Conservation (phyloP, 2,888 invertebrate genomes). For the Piscicola geometra region DNA sequence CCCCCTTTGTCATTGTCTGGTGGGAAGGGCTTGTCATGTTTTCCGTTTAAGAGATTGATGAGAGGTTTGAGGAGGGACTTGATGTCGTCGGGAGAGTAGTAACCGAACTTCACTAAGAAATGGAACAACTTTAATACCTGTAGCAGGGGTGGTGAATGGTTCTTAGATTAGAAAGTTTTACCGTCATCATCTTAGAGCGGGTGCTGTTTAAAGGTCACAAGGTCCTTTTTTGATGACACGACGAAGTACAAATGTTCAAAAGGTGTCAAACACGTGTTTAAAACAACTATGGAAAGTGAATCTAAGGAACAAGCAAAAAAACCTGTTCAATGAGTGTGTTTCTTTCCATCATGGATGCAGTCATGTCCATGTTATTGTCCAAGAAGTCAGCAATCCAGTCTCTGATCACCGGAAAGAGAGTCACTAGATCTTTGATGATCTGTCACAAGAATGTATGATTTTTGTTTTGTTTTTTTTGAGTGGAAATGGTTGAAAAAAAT, state of each 20-base stretch:
- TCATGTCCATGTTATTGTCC: slow-evolving; percentile 54
- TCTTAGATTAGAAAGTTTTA: no score
- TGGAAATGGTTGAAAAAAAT: no score
- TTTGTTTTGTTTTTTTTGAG: no score
- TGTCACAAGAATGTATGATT: slow-evolving; percentile 23
- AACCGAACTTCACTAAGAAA: slow-evolving; percentile 46
- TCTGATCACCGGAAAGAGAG: slow-evolving; percentile 53
- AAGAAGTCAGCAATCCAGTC: slow-evolving; percentile 56
- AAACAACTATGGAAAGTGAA: background rate
- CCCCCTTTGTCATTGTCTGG: slow-evolving; percentile 44
- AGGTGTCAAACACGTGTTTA: background rate
- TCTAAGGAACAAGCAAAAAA: background rate
- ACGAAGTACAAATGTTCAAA: background rate
- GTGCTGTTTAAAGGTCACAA: background rate
- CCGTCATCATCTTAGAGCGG: no score
- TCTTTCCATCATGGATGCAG: slow-evolving; percentile 51
- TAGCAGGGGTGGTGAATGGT: no score
- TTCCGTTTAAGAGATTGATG: slow-evolving; percentile 47
- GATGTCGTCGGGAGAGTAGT: slow-evolving; percentile 47
- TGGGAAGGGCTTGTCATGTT: slow-evolving; percentile 46
- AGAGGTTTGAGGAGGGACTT: slow-evolving; percentile 45
- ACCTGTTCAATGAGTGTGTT: slow-evolving; percentile 56
- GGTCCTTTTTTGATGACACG: background rate
- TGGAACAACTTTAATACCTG: slow-evolving; percentile 47
- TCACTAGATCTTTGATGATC: slow-evolving; percentile 51